phyloP scores from a whole-genome alignment of 2,113 vertebrate genomes.

The Aptenodytes patagonicus region DNA sequence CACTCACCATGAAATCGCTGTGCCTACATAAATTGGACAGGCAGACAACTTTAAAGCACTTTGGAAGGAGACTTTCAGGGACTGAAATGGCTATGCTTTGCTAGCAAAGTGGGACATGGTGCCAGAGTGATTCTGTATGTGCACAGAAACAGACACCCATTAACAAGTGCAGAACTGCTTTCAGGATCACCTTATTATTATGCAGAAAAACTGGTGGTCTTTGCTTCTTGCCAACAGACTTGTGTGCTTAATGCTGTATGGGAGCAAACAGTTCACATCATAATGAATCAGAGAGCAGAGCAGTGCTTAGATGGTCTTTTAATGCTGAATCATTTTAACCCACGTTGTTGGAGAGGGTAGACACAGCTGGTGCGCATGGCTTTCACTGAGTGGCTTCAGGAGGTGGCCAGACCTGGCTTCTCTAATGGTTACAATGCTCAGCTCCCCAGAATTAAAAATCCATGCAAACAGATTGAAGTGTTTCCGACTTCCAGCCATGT shows the following conservation, averaged over 20 bases:
- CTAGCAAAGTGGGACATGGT: neutral
- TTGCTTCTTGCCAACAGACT: neutral
- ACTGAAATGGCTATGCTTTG: neutral
- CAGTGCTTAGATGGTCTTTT: neutral
- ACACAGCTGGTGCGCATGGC: neutral
- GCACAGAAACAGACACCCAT: neutral
- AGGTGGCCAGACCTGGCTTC: neutral
- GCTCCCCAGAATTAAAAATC: neutral
- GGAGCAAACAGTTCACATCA: neutral
- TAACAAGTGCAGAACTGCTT: neutral
- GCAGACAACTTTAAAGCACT: neutral
- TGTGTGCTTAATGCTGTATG: neutral
- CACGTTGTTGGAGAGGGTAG: neutral
- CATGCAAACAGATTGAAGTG: neutral
- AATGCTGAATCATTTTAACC: neutral
- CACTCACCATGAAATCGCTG: neutral
- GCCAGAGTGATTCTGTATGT: neutral
- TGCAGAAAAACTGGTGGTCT: neutral
- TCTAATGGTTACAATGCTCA: neutral
- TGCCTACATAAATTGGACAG: neutral
- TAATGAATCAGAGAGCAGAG: neutral
- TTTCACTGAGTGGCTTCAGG: neutral
- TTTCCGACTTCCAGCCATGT: neutral
- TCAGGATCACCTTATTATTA: neutral
- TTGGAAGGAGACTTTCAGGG: neutral